A percentile compares a stretch with the other conserved stretches of the same genome.
Conservation (phyloP, 2,797 vertebrate genomes). For the Heteromormyrus szaboi region DNA sequence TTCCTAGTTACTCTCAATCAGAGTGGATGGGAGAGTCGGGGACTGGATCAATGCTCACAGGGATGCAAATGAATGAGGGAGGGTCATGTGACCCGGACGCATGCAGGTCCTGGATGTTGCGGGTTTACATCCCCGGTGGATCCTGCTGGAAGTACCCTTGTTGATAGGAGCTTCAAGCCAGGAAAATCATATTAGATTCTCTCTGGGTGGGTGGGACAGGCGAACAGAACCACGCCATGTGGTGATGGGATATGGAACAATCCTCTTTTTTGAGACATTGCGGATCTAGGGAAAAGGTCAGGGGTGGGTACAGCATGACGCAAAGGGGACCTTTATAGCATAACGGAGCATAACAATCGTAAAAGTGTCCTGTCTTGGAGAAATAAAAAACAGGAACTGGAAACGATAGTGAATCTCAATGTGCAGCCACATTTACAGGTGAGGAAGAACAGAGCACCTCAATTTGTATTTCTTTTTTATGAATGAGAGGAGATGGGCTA, state of each 20-base stretch:
- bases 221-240: background rate
- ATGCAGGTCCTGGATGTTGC: background rate
- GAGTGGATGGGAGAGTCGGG: slow-evolving; percentile 31
- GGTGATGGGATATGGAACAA: background rate
- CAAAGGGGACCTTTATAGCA: background rate
- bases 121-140: background rate
- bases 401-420: background rate
- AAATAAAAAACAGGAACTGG: background rate
- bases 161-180: background rate
- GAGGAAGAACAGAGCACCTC: background rate
- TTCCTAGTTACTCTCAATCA: slow-evolving; percentile 45
- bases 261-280: background rate
- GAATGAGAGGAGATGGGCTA: background rate
- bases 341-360: background rate
- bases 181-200: background rate
- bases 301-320: background rate
- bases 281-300: background rate
- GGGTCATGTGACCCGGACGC: slow-evolving; percentile 31
- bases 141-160: background rate
- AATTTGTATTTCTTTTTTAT: background rate
- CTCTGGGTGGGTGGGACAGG: background rate
- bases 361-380: background rate
- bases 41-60: slow-evolving; percentile 35
- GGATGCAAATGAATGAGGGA: slow-evolving; percentile 42
- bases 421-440: background rate